Conservation (phyloP, 2,113 vertebrate genomes). For the Diphyllodes magnificus region DNA sequence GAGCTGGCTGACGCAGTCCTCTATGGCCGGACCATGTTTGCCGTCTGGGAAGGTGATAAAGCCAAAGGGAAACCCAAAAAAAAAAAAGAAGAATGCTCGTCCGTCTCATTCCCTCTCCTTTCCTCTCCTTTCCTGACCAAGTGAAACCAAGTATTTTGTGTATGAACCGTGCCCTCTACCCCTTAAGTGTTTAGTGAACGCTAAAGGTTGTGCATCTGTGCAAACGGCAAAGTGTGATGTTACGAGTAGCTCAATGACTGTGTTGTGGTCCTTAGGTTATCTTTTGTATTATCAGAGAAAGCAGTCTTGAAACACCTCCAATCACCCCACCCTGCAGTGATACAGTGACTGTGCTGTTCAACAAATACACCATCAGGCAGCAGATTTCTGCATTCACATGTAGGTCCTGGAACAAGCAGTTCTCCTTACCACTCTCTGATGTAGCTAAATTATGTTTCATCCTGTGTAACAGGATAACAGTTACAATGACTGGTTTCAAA, state of each 20-base stretch:
- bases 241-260: neutral
- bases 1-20: neutral
- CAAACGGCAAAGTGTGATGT: neutral
- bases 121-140: neutral
- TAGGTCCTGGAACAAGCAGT: neutral
- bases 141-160: neutral
- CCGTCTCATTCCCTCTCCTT: neutral
- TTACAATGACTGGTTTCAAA: conserved; percentile 1
- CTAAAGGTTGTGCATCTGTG: conserved; percentile 2
- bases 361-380: neutral
- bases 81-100: neutral
- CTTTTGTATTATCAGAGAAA: neutral
- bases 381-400: neutral
- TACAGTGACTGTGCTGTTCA: neutral
- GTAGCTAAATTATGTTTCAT: neutral
- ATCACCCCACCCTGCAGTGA: neutral
- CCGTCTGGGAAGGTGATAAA: neutral
- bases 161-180: neutral
- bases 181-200: neutral
- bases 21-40: neutral
- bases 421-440: neutral
- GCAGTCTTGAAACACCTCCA: conserved; percentile 32
- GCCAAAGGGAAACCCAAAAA: neutral
- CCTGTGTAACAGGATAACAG: conserved; percentile 18
- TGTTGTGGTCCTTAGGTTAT: conserved; percentile 15